Percentiles rank a stretch among this genome's conserved stretches.
These are phyloP conservation scores for Leptinotarsa rubiginosa DNA, from an alignment of 2,888 invertebrate species.

Conservation along the genomic window DNA sequence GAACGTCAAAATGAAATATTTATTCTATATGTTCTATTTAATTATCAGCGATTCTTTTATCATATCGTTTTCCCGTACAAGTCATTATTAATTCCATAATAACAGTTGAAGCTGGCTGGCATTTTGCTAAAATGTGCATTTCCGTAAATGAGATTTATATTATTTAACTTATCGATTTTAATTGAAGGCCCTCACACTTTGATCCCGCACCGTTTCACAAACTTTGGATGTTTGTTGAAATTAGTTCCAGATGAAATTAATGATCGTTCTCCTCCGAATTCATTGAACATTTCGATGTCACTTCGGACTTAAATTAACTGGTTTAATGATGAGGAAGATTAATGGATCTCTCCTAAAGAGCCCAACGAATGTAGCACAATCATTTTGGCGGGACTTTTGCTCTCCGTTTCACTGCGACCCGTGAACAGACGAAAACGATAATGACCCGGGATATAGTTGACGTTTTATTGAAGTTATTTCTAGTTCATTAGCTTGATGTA, in stretches of 20 bases:
- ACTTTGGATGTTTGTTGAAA: constrained; percentile 32
- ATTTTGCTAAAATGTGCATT: too few species aligned
- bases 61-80: too few species aligned
- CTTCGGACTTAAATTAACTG: constrained; percentile 48
- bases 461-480: too few species aligned
- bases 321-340: constrained; percentile 50
- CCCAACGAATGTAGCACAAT: constrained; percentile 5
- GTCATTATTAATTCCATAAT: too few species aligned
- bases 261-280: constrained; percentile 48
- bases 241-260: constrained; percentile 47
- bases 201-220: constrained; percentile 27
- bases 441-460: not conserved
- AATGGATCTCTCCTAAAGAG: constrained; percentile 37
- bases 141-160: too few species aligned
- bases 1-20: too few species aligned
- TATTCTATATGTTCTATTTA: too few species aligned
- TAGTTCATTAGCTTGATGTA: too few species aligned
- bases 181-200: constrained; percentile 1
- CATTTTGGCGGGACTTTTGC: not conserved
- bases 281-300: constrained; percentile 49
- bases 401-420: not conserved
- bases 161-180: not conserved
- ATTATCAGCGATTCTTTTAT: too few species aligned
- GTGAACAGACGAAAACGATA: constrained; percentile 10
- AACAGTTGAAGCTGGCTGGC: too few species aligned